A percentile compares a stretch with the other conserved stretches of the same genome.
Evolutionary conservation across 2,113 vertebrate species (phyloP).

Genomic region (Cavia aperea): DNA sequence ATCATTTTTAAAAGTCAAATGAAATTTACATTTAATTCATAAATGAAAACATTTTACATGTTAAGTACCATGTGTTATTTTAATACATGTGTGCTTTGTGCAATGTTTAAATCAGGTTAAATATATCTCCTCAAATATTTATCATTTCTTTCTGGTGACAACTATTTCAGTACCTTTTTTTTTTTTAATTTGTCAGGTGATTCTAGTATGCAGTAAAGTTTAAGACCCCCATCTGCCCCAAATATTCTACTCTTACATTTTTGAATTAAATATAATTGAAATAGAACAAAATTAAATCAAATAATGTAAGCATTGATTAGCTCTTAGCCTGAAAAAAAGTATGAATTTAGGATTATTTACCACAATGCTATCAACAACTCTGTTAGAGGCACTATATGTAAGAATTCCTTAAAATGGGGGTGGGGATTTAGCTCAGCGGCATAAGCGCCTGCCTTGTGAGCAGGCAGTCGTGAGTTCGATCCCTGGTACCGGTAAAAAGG

Average conservation of each 20-base stretch:
- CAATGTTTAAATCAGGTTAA: background rate
- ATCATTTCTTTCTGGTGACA: background rate
- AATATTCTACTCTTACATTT: background rate
- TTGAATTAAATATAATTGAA: background rate
- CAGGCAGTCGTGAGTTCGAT: no score
- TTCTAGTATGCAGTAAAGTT: background rate
- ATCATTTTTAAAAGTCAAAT: background rate
- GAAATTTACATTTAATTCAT: background rate
- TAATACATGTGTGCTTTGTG: background rate
- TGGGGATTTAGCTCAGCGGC: no score
- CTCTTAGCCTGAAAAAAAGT: background rate
- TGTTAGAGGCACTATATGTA: background rate
- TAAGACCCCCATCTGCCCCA: background rate
- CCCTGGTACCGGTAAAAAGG: no score
- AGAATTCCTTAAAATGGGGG: background rate
- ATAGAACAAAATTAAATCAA: background rate
- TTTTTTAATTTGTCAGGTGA: background rate
- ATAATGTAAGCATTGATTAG: background rate
- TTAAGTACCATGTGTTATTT: background rate
- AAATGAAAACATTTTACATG: background rate
- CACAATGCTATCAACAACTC: background rate
- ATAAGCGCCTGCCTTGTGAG: no score
- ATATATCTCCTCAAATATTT: background rate
- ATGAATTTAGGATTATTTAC: background rate
- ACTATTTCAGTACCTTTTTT: background rate